Conservation (phyloP, 2,113 vertebrate species). For the Odontophorus gujanensis region DNA sequence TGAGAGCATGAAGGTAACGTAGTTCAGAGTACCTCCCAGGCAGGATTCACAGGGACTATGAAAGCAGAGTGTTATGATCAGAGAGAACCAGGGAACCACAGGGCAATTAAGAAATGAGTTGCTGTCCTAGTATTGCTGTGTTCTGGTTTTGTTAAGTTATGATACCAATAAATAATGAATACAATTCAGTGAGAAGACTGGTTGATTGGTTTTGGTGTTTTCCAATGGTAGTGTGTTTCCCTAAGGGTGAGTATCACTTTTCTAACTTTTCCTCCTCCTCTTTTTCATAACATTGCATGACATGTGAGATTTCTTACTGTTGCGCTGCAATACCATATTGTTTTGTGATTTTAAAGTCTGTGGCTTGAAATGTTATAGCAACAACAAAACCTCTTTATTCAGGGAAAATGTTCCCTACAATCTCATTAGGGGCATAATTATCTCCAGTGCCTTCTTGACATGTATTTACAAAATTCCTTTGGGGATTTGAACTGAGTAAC, state of each 20-base stretch:
- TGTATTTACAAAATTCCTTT: background rate
- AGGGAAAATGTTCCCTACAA: background rate
- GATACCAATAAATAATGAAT: fast-evolving
- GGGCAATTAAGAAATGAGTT: background rate
- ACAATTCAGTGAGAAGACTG: background rate
- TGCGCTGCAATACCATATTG: background rate
- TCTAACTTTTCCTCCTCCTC: background rate
- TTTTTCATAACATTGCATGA: background rate
- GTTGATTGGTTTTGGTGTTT: background rate
- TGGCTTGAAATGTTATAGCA: background rate
- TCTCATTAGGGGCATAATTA: background rate
- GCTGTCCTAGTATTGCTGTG: background rate
- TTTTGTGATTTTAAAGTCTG: background rate
- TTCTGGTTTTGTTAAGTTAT: background rate
- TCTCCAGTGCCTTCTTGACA: background rate
- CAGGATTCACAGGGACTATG: fast-evolving
- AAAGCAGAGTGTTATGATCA: background rate
- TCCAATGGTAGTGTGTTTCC: background rate
- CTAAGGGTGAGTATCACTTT: background rate
- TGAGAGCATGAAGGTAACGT: background rate
- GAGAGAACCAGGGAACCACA: background rate
- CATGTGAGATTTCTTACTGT: background rate
- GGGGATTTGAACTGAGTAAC: background rate
- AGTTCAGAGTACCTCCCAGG: background rate
- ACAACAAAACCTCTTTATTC: background rate